Evolutionary conservation across 2,888 invertebrate genomes (phyloP).

Genomic region (Apodemia hepburni): DNA sequence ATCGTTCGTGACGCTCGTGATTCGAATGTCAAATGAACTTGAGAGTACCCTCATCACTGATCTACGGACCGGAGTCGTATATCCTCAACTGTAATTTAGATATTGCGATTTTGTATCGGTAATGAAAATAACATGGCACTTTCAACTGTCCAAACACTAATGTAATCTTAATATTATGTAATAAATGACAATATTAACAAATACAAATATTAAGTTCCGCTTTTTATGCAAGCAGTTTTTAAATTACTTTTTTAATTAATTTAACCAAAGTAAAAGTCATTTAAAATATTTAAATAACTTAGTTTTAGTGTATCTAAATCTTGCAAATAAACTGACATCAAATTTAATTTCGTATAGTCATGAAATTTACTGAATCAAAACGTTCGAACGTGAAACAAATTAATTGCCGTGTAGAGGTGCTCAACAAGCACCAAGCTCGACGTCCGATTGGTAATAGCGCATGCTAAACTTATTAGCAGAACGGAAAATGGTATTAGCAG

Average conservation of each 20-base stretch:
- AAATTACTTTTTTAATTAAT: too few relatives aligned
- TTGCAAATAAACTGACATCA: background rate
- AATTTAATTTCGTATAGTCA: slow-evolving; percentile 37
- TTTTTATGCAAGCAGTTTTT: too few relatives aligned
- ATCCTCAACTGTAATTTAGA: slow-evolving; percentile 63
- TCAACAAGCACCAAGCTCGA: slow-evolving; percentile 57
- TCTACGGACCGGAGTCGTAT: slow-evolving; percentile 43
- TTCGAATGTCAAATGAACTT: slow-evolving; percentile 67
- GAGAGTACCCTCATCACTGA: slow-evolving; percentile 46
- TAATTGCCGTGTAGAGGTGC: slow-evolving; percentile 68
- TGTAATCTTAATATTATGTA: background rate
- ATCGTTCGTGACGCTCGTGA: slow-evolving; percentile 72
- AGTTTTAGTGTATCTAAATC: too few relatives aligned
- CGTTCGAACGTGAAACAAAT: slow-evolving; percentile 73
- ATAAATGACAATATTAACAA: too few relatives aligned
- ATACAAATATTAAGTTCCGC: background rate
- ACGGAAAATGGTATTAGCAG: slow-evolving; percentile 77
- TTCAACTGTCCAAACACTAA: background rate
- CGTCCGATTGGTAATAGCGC: slow-evolving; percentile 76
- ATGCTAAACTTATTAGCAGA: slow-evolving; percentile 78
- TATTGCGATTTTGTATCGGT: slow-evolving; percentile 72
- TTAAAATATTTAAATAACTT: too few relatives aligned
- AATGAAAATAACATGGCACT: slow-evolving; percentile 30
- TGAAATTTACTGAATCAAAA: slow-evolving; percentile 70
- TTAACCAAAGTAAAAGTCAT: too few relatives aligned